Base-by-base conservation (phyloP, 2,888 invertebrate genomes). In the Pasiphila rectangulata region DNA sequence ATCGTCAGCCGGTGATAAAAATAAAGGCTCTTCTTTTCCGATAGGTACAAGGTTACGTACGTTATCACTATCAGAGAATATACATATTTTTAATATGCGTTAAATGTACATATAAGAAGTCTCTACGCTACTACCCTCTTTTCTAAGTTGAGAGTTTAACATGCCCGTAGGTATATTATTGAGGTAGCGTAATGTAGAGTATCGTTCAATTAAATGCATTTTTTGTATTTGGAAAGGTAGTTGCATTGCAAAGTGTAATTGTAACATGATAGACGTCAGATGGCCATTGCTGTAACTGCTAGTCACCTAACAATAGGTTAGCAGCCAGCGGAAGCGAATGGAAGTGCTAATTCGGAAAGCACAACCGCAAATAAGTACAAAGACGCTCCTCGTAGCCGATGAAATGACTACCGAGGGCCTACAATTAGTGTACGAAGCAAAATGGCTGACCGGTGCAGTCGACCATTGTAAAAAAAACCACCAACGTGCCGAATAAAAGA, bases 271-370 rank as follows among this genome's bases (percentile, higher is more conserved):
- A 19, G 32, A 32, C 27, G 40, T 38, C 45, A 50, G 36, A 42
- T 50, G 50, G 45, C 10, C 37, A 23, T 64, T 55, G 57, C 55
- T 46, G 52, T 54, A 65, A 55, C 67, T 66, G 62, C 68, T 75
- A 76, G 82, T 83, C 70, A 75, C 55, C 51, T 67, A 75, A 84
- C 81, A 83, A 83, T 80, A 80, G 72, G 63, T 67, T 67, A 69
- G 69, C 27, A 81, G 74, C 80, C 27, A 81, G 74, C 80, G 81
- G 83, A 83, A 82, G 69, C 69, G 66, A n/a, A 72, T 77, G 71
- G 72, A 84, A 83, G 87, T 86, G 88, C 76, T 87, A 88, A 88
- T 87, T 87, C 78, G 87, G 84, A 83, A 85, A 86, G 76, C 75
- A 83, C 71, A 80, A 86, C 87, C 85, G 71, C 88, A 82, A 48